Percentiles rank a stretch among this genome's conserved stretches.
Conservation (phyloP, 2,797 vertebrate genomes). For the Micromesistius poutassou region DNA sequence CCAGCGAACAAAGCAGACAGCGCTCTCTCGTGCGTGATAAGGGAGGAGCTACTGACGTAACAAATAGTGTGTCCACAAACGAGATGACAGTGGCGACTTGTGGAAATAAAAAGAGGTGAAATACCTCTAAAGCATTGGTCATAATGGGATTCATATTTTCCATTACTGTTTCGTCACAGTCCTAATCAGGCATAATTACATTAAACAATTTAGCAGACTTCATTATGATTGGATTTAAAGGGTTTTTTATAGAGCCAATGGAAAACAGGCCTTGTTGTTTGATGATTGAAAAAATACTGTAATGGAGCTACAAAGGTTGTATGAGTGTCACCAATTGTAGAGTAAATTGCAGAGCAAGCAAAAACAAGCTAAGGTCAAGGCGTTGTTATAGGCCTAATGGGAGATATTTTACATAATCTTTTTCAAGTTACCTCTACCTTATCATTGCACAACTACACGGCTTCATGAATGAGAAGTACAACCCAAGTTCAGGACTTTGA, state of each 20-base stretch:
- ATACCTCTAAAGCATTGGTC: background rate
- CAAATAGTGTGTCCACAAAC: background rate
- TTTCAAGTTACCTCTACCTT: background rate
- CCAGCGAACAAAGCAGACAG: conserved; percentile 52
- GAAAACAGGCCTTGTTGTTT: background rate
- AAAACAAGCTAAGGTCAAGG: background rate
- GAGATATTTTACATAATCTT: background rate
- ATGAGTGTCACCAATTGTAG: background rate
- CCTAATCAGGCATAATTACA: background rate
- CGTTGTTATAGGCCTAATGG: background rate
- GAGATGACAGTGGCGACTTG: conserved; percentile 50
- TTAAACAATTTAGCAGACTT: background rate
- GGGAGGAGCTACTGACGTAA: conserved; percentile 45
- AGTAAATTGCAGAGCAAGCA: background rate
- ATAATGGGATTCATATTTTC: background rate
- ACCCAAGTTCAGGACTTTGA: background rate
- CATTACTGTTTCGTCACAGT: background rate
- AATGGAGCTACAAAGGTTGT: background rate
- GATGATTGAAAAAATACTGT: background rate
- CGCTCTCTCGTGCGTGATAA: background rate
- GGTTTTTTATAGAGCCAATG: background rate
- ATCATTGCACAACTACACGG: background rate
- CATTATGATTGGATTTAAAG: background rate
- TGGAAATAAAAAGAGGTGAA: conserved; percentile 16
- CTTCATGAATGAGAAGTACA: background rate